Base-by-base conservation (phyloP, 2,888 invertebrate species). In the Lingula anatina region DNA sequence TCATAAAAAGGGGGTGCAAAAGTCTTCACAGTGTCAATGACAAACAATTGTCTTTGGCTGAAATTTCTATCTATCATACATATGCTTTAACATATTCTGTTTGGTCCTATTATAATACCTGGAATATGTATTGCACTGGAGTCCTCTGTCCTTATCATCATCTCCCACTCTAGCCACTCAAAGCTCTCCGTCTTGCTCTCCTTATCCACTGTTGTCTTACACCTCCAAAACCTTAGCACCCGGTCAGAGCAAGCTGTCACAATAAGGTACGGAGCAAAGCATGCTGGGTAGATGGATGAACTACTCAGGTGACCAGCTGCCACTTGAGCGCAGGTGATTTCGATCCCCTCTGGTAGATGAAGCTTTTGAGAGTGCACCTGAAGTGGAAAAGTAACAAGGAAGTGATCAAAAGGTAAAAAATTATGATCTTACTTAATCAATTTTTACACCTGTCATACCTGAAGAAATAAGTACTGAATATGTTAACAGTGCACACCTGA, bases 211-310 rank as follows among this genome's bases (percentile, higher is more conserved):
- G 9, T 36, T 26, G 65, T 49, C 18, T 64, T 54, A 54, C 79
- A 79, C 40, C 68, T 64, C 72, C 72, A 72, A 53, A 72, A 68
- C 7, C 70, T 60, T n/a, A 92, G 84, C 0, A 88, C 85, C 56
- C 93, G 92, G 72, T 99, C 97, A 12, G 91, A 88, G 72, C 96
- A 97, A 1, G 95, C 94, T 0, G 96, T 95, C 0, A 92, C 89
- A 52, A 99, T 83, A 53, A 94, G 90, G 74, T 96, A 99, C 0
- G 97, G 97, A 0, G 97, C 94, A 68, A 94, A 86, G 77, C 97
- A 99, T n/a, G 96, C 96, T 3, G 97, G 96, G 79, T 97, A 97
- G 66, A 99, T 93, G 24, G 94, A 94, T 0, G 97, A 93, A 0
- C 96, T 96, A 72, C 95, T 93, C 39, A 97, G 81, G 76, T 97